Evolutionary conservation across 2,113 vertebrate genomes (phyloP).

Genomic region (Brienomyrus brachyistius): DNA sequence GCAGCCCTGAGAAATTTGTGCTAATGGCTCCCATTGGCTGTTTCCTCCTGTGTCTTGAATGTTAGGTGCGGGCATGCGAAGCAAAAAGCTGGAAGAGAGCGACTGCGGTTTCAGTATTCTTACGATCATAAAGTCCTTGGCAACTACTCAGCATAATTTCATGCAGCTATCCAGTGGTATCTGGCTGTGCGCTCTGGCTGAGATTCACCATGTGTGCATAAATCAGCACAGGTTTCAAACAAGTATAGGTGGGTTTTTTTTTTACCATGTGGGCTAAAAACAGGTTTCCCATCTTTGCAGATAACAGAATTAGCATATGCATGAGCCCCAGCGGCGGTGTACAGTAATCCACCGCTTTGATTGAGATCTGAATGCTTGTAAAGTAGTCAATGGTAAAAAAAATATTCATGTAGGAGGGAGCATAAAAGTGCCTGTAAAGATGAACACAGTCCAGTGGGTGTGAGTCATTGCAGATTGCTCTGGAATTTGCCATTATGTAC

Average conservation of each 20-base stretch:
- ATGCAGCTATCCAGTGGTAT: not conserved
- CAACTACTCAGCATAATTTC: constrained; percentile 4
- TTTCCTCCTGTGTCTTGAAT: not conserved
- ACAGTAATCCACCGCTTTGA: not conserved
- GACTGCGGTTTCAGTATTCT: not conserved
- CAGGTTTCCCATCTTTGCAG: not conserved
- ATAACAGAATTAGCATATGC: constrained; percentile 6
- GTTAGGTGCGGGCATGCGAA: not conserved
- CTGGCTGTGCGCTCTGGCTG: not conserved
- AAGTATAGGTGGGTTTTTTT: not conserved
- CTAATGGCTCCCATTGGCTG: not conserved
- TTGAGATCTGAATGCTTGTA: not conserved
- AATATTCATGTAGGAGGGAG: not conserved
- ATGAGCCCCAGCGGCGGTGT: not conserved
- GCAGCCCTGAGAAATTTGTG: not conserved
- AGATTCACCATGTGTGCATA: not conserved
- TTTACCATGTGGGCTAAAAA: not conserved
- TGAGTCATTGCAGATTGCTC: constrained; percentile 10
- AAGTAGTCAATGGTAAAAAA: constrained; percentile 4
- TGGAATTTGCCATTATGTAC: constrained; percentile 11
- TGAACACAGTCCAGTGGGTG: not conserved
- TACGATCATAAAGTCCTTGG: constrained; percentile 1
- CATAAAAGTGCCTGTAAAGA: not conserved
- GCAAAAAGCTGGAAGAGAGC: not conserved
- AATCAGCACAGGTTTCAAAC: not conserved